Conservation (phyloP, 2,888 invertebrate species). For the Parascotia fuliginaria region DNA sequence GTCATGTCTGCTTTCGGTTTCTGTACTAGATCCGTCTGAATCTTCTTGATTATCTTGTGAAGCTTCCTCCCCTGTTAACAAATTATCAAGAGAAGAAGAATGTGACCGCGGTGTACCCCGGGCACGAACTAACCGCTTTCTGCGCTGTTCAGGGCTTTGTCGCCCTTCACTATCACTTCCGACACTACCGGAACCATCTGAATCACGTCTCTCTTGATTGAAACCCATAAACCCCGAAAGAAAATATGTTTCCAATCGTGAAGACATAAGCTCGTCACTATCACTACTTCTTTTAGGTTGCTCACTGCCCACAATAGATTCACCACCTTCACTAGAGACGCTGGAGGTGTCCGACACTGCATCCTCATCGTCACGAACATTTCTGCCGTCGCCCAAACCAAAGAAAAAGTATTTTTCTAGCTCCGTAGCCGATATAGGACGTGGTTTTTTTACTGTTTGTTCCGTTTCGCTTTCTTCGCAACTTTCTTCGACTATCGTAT, state of each 20-base stretch:
- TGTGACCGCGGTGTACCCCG: constrained; percentile 93
- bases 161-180: constrained; percentile 96
- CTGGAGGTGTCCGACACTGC: constrained; percentile 93
- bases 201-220: constrained; percentile 90
- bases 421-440: constrained; percentile 92
- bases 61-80: constrained; percentile 88
- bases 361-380: constrained; percentile 86
- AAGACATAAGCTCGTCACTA: constrained; percentile 92
- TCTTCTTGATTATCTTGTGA: constrained; percentile 84
- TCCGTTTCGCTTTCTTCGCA: constrained; percentile 97
- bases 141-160: constrained; percentile 94
- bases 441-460: constrained; percentile 86
- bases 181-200: constrained; percentile 94
- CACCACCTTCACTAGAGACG: constrained; percentile 93
- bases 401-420: constrained; percentile 96
- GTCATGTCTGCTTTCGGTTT: constrained; percentile 88
- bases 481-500: constrained; percentile 97
- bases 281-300: constrained; percentile 85
- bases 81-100: constrained; percentile 92
- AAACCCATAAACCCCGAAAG: constrained; percentile 94
- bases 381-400: constrained; percentile 91
- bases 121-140: constrained; percentile 92
- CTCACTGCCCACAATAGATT: constrained; percentile 88
- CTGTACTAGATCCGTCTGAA: constrained; percentile 92
- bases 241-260: constrained; percentile 95